Percentiles rank a stretch among this genome's conserved stretches.
phyloP scores from a whole-genome alignment of 2,888 invertebrate genomes.

The Empis stercorea region DNA sequence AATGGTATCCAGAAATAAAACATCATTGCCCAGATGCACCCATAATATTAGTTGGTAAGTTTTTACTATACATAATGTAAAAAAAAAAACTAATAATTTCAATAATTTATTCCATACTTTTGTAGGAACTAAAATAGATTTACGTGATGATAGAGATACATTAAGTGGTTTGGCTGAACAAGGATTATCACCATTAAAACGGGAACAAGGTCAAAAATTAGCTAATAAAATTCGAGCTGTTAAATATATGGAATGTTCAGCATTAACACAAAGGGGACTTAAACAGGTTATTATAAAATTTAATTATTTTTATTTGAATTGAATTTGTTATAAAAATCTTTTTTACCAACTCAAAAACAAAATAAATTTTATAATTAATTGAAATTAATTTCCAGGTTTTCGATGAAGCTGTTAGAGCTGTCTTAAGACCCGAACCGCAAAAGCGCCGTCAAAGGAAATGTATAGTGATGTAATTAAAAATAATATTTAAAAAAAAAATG shows the following conservation, averaged over 20 bases:
- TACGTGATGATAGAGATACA: constrained; percentile 95
- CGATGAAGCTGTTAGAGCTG: constrained; percentile 96
- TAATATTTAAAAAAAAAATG: neutral
- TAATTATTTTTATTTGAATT: no score
- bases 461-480: constrained; percentile 52
- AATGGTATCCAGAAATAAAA: constrained; percentile 99
- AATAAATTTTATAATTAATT: no score
- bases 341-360: no score
- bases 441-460: constrained; percentile 91
- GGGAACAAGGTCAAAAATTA: constrained; percentile 96
- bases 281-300: constrained; percentile 54
- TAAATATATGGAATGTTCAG: constrained; percentile 99
- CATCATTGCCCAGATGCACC: constrained; percentile 99
- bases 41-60: constrained; percentile 90
- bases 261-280: constrained; percentile 93
- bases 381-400: constrained; percentile 60
- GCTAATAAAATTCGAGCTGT: constrained; percentile 97
- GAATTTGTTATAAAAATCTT: no score
- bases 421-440: constrained; percentile 91
- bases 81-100: neutral
- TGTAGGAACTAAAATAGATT: constrained; percentile 93
- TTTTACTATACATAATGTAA: neutral
- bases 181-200: constrained; percentile 88
- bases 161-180: constrained; percentile 82
- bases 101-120: constrained; percentile 8